Percentiles rank a stretch among this genome's conserved stretches.
These are phyloP conservation scores for Triplophysa dalaica DNA, from an alignment of 2,113 vertebrate genomes.

Conservation along the genomic window DNA sequence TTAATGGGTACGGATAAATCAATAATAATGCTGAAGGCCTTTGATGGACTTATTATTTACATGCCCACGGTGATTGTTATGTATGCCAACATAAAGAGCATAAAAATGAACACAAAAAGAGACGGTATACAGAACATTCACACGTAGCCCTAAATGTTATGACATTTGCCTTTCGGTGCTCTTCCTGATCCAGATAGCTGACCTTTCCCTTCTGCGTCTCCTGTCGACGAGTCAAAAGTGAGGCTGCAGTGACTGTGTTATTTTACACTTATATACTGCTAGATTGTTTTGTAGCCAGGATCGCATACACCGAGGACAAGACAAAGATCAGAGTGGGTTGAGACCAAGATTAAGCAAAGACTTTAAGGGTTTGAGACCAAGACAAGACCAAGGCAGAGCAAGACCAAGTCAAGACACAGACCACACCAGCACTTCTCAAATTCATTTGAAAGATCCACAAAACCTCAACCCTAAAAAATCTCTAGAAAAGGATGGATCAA, in stretches of 20 bases:
- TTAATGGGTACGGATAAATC: constrained; percentile 14
- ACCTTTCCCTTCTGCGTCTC: constrained; percentile 60
- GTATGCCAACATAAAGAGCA: neutral
- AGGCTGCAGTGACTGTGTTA: neutral
- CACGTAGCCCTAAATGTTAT: constrained; percentile 47
- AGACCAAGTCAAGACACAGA: too few species aligned
- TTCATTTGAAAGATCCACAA: too few species aligned
- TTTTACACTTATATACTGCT: neutral
- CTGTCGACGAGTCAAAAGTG: constrained; percentile 41
- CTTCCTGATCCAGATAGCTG: constrained; percentile 65
- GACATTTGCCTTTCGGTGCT: constrained; percentile 69
- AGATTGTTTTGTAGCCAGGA: neutral
- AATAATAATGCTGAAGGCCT: neutral
- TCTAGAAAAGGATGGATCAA: too few species aligned
- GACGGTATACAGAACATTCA: constrained; percentile 12
- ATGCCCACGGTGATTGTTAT: neutral
- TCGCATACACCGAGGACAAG: too few species aligned
- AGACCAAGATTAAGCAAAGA: too few species aligned
- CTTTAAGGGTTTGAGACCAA: too few species aligned
- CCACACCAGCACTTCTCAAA: too few species aligned
- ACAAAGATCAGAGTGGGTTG: too few species aligned
- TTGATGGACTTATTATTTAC: constrained; percentile 9
- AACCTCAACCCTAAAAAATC: too few species aligned
- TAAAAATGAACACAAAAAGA: constrained; percentile 15
- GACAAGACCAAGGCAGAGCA: too few species aligned